Evolutionary conservation across 2,797 vertebrate genomes (phyloP).

Genomic region (Toxotes lorentzi): DNA sequence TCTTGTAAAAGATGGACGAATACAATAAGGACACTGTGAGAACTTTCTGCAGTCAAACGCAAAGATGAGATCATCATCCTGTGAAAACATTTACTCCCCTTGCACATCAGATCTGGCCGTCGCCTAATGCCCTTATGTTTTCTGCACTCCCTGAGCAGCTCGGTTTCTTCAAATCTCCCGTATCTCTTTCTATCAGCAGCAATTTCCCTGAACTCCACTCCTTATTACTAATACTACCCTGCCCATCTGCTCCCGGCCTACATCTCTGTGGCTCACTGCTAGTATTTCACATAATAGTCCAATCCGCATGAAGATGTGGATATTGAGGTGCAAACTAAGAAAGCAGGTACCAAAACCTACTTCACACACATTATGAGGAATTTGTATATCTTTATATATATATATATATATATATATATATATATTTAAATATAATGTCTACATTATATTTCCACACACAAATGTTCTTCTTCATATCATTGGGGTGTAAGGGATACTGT

Average conservation of each 20-base stretch:
- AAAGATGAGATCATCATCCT: slow-evolving; percentile 14
- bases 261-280: slow-evolving; percentile 20
- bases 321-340: slow-evolving; percentile 2
- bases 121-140: not conserved
- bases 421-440: too few relatives aligned
- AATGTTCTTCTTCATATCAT: not conserved
- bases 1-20: slow-evolving; percentile 2
- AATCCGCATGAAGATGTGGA: not conserved
- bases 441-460: not conserved
- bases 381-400: not conserved
- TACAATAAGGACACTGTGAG: not conserved
- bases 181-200: slow-evolving; percentile 32
- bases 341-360: not conserved
- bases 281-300: slow-evolving; percentile 10
- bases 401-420: too few relatives aligned
- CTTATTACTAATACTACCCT: slow-evolving; percentile 34
- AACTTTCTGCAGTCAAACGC: not conserved
- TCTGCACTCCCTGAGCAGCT: slow-evolving; percentile 7
- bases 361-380: not conserved
- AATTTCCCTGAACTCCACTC: slow-evolving; percentile 32
- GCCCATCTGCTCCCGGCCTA: slow-evolving; percentile 28
- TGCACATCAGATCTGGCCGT: not conserved
- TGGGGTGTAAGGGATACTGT: not conserved
- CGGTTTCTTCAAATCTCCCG: slow-evolving; percentile 1
- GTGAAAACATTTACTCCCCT: slow-evolving; percentile 12